Evolutionary conservation across 2,888 invertebrate species (phyloP).

Genomic region (Cheilosia grossa): DNA sequence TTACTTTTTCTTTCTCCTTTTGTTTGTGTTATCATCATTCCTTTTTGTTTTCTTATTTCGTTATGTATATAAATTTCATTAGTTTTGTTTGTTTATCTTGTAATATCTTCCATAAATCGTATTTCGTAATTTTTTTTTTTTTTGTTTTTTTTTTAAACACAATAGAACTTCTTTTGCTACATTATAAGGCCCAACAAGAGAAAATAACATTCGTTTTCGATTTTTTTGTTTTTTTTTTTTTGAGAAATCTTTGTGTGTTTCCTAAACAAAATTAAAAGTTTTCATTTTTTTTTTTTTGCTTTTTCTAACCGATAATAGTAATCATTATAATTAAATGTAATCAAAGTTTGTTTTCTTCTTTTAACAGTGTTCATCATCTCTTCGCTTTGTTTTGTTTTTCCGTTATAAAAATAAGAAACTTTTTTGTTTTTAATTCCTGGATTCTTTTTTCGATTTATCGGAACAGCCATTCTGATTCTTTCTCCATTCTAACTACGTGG

Average conservation of each 20-base stretch:
- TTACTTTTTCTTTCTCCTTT: slow-evolving; percentile 38
- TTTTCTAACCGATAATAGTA: slow-evolving; percentile 65
- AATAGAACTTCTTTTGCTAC: slow-evolving; percentile 74
- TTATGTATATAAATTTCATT: slow-evolving; percentile 72
- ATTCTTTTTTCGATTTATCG: slow-evolving; percentile 68
- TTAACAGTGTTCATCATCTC: slow-evolving; percentile 30
- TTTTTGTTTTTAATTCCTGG: slow-evolving; percentile 60
- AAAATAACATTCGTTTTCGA: slow-evolving; percentile 73
- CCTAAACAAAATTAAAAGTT: slow-evolving; percentile 53
- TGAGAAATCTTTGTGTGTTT: slow-evolving; percentile 37
- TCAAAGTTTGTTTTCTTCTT: slow-evolving; percentile 42
- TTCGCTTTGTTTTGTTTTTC: slow-evolving; percentile 33
- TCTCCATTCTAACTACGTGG: slow-evolving; percentile 63
- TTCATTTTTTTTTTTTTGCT: slow-evolving; percentile 6
- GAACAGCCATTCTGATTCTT: slow-evolving; percentile 73
- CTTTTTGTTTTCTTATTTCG: slow-evolving; percentile 35
- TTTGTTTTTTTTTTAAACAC: slow-evolving; percentile 41
- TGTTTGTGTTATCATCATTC: slow-evolving; percentile 52
- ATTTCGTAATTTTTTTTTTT: slow-evolving; percentile 61
- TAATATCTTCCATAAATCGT: slow-evolving; percentile 73
- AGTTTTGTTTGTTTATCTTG: slow-evolving; percentile 72
- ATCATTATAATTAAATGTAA: slow-evolving; percentile 54
- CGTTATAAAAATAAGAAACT: slow-evolving; percentile 73
- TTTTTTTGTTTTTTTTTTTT: slow-evolving; percentile 61
- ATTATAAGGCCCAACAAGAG: slow-evolving; percentile 76